A percentile compares a stretch with the other conserved stretches of the same genome.
Evolutionary conservation across 2,113 vertebrate genomes (phyloP).

Genomic region (Microtus ochrogaster): DNA sequence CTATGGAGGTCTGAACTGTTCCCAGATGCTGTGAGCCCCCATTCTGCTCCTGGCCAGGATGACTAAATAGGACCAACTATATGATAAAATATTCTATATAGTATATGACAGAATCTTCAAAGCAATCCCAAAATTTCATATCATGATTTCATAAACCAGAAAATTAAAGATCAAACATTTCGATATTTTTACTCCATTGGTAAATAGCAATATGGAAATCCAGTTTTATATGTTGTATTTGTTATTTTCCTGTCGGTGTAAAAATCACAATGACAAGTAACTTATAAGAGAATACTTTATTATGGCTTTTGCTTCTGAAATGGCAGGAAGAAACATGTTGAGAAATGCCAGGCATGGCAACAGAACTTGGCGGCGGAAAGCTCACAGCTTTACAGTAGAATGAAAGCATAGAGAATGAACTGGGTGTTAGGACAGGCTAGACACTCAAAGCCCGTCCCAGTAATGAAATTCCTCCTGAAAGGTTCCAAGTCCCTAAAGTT

Average conservation of each 20-base stretch:
- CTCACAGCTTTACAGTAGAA: background rate
- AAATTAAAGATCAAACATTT: background rate
- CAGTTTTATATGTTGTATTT: background rate
- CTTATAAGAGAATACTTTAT: background rate
- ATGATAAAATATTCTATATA: background rate
- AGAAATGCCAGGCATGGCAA: background rate
- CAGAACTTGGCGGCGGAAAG: background rate
- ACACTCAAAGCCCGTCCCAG: background rate
- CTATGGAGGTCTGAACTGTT: constrained; percentile 40
- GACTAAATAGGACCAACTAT: background rate
- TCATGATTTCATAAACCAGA: background rate
- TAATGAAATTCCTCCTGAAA: background rate
- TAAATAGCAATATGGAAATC: background rate
- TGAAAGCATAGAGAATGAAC: background rate
- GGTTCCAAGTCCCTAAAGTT: background rate
- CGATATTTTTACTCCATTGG: background rate
- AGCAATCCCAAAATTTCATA: background rate
- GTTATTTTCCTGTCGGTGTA: background rate
- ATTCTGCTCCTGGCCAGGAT: background rate
- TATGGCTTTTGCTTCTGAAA: background rate
- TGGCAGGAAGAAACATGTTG: background rate
- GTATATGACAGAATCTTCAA: background rate
- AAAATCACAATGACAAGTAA: background rate
- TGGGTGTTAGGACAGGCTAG: background rate
- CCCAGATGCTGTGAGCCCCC: background rate